phyloP scores from a whole-genome alignment of 2,113 vertebrate species.

The Xiphorhynchus elegans region DNA sequence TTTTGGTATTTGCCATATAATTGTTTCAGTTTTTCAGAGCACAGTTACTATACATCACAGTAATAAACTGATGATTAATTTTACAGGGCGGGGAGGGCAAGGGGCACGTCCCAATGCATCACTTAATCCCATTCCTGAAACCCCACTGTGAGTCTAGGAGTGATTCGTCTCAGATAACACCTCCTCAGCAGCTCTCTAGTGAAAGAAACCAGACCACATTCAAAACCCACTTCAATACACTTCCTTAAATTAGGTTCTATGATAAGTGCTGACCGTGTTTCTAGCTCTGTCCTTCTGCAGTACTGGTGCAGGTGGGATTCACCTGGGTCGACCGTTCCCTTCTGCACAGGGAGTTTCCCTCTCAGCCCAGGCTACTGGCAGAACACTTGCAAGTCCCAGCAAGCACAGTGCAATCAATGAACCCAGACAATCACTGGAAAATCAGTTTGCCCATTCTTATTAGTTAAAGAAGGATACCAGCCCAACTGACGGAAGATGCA shows the following conservation, averaged over 20 bases:
- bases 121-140: background rate
- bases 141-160: background rate
- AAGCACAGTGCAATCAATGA: background rate
- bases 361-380: background rate
- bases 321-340: background rate
- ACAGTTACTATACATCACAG: background rate
- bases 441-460: background rate
- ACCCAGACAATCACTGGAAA: background rate
- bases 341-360: background rate
- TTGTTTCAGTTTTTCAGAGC: background rate
- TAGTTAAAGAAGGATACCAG: background rate
- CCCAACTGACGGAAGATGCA: background rate
- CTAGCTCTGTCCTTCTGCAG: background rate
- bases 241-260: background rate
- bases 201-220: background rate
- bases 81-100: background rate
- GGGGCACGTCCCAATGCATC: background rate
- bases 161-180: background rate
- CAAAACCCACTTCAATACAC: background rate
- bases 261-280: background rate
- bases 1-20: background rate
- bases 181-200: background rate
- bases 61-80: background rate
- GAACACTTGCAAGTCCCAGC: background rate
- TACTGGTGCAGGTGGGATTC: background rate